A percentile compares a stretch with the other conserved stretches of the same genome.
phyloP scores from a whole-genome alignment of 35 echinoderm and acorn worm genomes.

The Acanthaster planci region DNA sequence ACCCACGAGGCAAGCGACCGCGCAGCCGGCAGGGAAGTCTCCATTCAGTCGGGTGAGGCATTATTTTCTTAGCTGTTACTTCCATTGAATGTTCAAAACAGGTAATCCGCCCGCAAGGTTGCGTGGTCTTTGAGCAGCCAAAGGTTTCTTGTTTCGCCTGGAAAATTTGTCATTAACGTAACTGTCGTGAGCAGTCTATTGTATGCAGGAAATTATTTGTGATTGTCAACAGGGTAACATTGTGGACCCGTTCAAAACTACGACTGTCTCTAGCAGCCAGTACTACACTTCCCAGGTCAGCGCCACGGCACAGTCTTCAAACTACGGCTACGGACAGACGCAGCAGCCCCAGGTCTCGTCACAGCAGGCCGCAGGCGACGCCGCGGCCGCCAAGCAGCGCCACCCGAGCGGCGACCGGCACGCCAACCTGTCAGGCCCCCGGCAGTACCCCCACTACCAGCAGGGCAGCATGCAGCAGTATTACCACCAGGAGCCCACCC shows the following conservation, averaged over 20 bases:
- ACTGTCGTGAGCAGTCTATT: too few species aligned
- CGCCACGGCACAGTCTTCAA: constrained; percentile 40
- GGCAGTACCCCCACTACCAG: constrained; percentile 64
- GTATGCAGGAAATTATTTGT: too few species aligned
- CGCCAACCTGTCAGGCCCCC: constrained; percentile 32
- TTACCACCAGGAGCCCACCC: constrained; percentile 19
- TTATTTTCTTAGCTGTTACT: neutral
- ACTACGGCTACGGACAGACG: constrained; percentile 47
- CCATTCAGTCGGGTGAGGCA: constrained; percentile 2
- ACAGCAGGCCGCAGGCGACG: constrained; percentile 8
- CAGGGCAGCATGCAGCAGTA: constrained; percentile 72
- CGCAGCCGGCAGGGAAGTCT: neutral
- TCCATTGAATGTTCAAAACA: neutral
- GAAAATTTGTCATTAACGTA: too few species aligned
- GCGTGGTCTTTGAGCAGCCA: neutral
- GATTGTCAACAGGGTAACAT: neutral
- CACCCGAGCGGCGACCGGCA: constrained; percentile 14
- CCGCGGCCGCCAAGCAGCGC: neutral
- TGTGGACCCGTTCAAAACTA: constrained; percentile 74
- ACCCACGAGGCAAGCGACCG: neutral
- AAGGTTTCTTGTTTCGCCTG: too few species aligned
- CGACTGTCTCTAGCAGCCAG: constrained; percentile 89
- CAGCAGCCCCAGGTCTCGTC: constrained; percentile 33
- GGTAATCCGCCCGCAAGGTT: neutral
- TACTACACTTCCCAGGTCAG: constrained; percentile 75